Evolutionary conservation across 1,140 invertebrate species (phyloP), one percentile per base, ranked within the genome.

Genomic region (Lepidurus packardi): DNA sequence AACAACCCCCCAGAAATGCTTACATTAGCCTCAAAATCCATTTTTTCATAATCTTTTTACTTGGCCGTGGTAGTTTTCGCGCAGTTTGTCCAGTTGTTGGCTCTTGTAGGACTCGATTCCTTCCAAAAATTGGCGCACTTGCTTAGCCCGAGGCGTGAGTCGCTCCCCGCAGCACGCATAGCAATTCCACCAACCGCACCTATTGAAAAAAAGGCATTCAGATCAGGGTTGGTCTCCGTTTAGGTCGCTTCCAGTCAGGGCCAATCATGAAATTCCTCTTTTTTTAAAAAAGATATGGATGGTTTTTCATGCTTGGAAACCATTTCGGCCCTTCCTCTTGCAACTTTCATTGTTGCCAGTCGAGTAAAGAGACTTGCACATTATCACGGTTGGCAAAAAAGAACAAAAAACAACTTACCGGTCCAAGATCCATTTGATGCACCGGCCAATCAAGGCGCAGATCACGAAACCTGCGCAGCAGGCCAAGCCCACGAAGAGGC

Each of bases 11-110:
- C 21, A 3, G 16, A 13, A 80, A 41, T 34, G 34, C 3, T 34
- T 16, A n/a, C n/a, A 9, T 9, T 79, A 42, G 43, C 44, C n/a
- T 74, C 34, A 43, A 43, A 34, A 25, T 3, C 11, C 24, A 1
- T 80, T 80, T 16, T 75, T 81, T 25, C 2, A 34, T 73, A 0
- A 1, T 77, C 11, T 6, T 13, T 42, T 84, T 84, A 94, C 92
- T 88, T 98, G 95, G 84, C 91, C 89, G 16, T 92, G 91, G 83
- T 98, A 98, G 85, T 97, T 97, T 82, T 97, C 94, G 2, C 94
- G 87, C 65, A 98, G 86, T 80, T 91, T 89, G 83, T 95, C 94
- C 78, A 97, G 85, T 83, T 97, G 94, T 83, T 92, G 92, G 79
- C 91, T 91, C 85, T 95, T 95, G 84, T 96, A 95, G 77, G 91